A percentile compares a stretch with the other conserved stretches of the same genome.
phyloP scores from a whole-genome alignment of 2,113 vertebrate species.

The Mugil cephalus region DNA sequence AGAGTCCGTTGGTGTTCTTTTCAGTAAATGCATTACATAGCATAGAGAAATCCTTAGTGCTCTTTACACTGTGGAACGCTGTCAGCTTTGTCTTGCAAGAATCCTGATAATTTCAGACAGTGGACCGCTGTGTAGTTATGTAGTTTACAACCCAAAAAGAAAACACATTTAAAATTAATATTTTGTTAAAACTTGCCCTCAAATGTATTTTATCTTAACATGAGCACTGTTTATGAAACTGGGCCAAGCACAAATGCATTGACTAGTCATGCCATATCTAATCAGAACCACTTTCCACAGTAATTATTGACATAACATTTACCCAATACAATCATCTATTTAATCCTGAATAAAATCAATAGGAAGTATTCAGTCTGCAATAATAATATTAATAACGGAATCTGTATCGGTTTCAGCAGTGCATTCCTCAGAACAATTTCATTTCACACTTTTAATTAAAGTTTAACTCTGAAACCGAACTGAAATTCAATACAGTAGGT shows the following conservation, averaged over 20 bases:
- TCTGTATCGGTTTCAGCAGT: not conserved
- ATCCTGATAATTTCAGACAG: no score
- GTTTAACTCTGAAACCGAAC: not conserved
- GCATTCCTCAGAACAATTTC: not conserved
- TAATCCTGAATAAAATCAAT: constrained; percentile 35
- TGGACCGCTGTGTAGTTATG: no score
- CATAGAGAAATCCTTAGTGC: no score
- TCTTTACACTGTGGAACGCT: no score
- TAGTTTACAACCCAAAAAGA: no score
- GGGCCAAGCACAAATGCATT: constrained; percentile 13
- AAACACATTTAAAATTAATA: no score
- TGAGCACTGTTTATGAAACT: constrained; percentile 3
- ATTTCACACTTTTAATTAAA: constrained; percentile 16
- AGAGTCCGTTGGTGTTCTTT: no score
- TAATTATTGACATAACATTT: constrained; percentile 23
- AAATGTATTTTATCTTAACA: not conserved
- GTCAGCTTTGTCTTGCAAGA: no score
- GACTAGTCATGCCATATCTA: constrained; percentile 10
- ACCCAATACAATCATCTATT: constrained; percentile 8
- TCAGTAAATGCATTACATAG: no score
- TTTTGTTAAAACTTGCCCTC: no score
- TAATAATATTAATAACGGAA: constrained; percentile 18
- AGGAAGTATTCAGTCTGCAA: constrained; percentile 6
- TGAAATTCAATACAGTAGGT: not conserved
- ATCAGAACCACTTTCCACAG: constrained; percentile 34